Evolutionary conservation across 2,113 vertebrate species (phyloP).

Genomic region (Pleuronectes platessa): DNA sequence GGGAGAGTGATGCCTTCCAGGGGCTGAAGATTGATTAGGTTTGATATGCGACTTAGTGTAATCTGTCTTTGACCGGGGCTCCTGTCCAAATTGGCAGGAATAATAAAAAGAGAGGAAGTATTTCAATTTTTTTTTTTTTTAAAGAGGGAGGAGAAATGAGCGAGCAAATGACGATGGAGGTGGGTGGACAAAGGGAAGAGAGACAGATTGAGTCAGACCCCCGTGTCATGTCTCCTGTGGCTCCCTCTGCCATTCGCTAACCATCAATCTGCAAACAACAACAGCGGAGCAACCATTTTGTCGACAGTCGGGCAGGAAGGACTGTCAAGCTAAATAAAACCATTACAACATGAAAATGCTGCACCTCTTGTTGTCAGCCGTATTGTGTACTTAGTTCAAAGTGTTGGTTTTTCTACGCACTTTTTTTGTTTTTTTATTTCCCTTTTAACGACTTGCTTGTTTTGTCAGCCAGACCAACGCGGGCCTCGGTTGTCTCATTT

Average conservation of each 20-base stretch:
- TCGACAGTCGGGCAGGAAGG: constrained; percentile 33
- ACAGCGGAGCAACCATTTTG: constrained; percentile 43
- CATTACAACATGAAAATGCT: constrained; percentile 25
- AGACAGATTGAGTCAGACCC: constrained; percentile 59
- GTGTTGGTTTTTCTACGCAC: constrained; percentile 51
- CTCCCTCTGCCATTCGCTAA: constrained; percentile 54
- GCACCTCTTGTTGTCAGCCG: constrained; percentile 39
- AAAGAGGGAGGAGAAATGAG: constrained; percentile 45
- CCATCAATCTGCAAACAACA: constrained; percentile 62
- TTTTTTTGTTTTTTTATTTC: constrained; percentile 4
- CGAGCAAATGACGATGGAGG: constrained; percentile 57
- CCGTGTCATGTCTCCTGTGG: constrained; percentile 56
- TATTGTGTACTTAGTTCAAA: constrained; percentile 51
- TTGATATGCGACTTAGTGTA: constrained; percentile 82
- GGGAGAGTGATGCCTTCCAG: constrained; percentile 82
- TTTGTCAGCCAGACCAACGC: constrained; percentile 60
- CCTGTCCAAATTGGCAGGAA: constrained; percentile 81
- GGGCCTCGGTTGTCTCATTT: constrained; percentile 73
- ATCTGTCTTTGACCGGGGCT: constrained; percentile 82
- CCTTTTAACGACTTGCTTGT: constrained; percentile 32
- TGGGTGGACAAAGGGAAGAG: constrained; percentile 66
- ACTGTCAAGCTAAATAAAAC: constrained; percentile 41
- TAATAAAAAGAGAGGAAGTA: constrained; percentile 71
- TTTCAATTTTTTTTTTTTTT: constrained; percentile 57
- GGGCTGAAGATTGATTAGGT: constrained; percentile 82